A percentile compares a stretch with the other conserved stretches of the same genome.
These are phyloP conservation scores for Melanostoma mellinum DNA, from an alignment of 2,888 invertebrate genomes.

Conservation along the genomic window DNA sequence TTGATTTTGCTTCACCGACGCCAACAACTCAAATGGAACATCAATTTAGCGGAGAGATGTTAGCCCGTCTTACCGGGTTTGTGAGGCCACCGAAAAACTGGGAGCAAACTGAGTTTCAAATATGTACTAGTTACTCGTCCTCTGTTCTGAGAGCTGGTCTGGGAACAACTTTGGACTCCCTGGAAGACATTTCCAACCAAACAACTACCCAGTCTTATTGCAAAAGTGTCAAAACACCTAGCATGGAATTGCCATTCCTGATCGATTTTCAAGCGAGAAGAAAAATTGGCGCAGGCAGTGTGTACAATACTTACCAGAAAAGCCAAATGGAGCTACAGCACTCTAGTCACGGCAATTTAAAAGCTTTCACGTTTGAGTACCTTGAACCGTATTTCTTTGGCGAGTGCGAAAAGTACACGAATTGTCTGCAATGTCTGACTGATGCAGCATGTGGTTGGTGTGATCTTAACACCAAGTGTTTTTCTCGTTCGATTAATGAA, in stretches of 20 bases:
- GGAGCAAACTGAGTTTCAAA: slow-evolving; percentile 89
- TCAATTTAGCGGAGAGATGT: slow-evolving; percentile 87
- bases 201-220: slow-evolving; percentile 88
- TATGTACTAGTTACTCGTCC: slow-evolving; percentile 90
- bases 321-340: slow-evolving; percentile 93
- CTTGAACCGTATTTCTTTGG: slow-evolving; percentile 94
- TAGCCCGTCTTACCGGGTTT: slow-evolving; percentile 91
- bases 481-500: slow-evolving; percentile 87
- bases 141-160: slow-evolving; percentile 86
- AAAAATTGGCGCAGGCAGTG: slow-evolving; percentile 81
- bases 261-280: slow-evolving; percentile 88
- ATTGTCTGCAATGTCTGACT: slow-evolving; percentile 93
- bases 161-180: slow-evolving; percentile 78
- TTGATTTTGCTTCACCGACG: slow-evolving; percentile 89
- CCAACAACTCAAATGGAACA: slow-evolving; percentile 87
- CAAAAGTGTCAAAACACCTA: slow-evolving; percentile 86
- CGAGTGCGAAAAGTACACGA: slow-evolving; percentile 89
- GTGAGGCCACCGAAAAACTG: slow-evolving; percentile 90
- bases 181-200: slow-evolving; percentile 85
- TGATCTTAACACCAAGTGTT: slow-evolving; percentile 88
- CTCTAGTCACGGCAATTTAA: slow-evolving; percentile 88
- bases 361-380: slow-evolving; percentile 94
- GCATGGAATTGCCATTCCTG: slow-evolving; percentile 85
- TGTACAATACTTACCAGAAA: slow-evolving; percentile 86
- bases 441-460: slow-evolving; percentile 97